These are phyloP conservation scores for Corythornis leucogaster DNA, from an alignment of 2,797 vertebrate species.

Conservation along the genomic window DNA sequence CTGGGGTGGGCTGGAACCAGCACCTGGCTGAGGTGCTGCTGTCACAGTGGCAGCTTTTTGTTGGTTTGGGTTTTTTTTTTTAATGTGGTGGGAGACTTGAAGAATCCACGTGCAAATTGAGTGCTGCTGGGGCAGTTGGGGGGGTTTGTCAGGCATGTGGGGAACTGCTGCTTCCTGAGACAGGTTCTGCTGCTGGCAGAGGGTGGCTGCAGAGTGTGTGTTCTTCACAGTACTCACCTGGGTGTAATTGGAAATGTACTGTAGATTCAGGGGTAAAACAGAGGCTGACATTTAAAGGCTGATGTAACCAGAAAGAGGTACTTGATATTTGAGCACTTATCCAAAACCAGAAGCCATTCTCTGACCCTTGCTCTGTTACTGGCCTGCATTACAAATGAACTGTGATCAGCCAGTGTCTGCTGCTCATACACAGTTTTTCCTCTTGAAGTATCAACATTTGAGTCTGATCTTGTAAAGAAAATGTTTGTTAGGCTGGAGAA, in stretches of 20 bases:
- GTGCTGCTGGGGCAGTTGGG: background rate
- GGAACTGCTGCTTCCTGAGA: background rate
- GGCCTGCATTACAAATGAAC: background rate
- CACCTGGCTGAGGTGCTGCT: background rate
- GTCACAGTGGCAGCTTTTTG: background rate
- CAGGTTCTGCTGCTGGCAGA: background rate
- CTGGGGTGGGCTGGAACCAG: background rate
- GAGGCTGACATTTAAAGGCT: conserved; percentile 3
- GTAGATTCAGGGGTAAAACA: conserved; percentile 12
- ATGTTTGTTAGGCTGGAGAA: background rate
- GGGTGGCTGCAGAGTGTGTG: background rate
- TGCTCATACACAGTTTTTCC: background rate
- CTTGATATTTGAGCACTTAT: background rate
- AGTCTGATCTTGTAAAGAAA: conserved; percentile 4
- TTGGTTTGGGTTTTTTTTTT: background rate
- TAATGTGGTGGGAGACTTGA: background rate
- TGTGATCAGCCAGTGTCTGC: background rate
- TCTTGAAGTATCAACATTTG: background rate
- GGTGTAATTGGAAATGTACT: background rate
- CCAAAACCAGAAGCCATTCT: conserved; percentile 30
- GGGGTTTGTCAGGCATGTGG: background rate
- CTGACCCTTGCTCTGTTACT: background rate
- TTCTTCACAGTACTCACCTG: background rate
- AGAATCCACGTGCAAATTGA: background rate
- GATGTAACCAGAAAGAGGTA: background rate